phyloP scores from a whole-genome alignment of 2,888 invertebrate species.

The Drosophila mimetica region DNA sequence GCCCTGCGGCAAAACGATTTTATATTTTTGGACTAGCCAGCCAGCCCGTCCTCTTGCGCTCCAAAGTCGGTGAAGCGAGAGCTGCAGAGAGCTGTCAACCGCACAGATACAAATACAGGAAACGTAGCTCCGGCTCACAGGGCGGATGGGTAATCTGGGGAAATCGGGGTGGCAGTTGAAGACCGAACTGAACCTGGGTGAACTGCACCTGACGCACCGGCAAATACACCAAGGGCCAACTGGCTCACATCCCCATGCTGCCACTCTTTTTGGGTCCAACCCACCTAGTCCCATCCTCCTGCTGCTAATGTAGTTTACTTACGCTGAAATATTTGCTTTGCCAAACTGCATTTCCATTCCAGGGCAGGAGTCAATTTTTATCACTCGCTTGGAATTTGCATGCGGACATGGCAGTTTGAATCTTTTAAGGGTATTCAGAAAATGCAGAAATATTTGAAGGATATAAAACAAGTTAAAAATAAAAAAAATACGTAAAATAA shows the following conservation, averaged over 20 bases:
- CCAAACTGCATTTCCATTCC: conserved; percentile 54
- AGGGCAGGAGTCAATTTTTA: conserved; percentile 56
- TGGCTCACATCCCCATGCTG: conserved; percentile 26
- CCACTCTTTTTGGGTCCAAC: conserved; percentile 1
- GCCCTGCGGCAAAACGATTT: conserved; percentile 33
- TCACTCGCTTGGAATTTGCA: conserved; percentile 62
- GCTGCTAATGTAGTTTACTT: conserved; percentile 73
- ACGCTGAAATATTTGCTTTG: conserved; percentile 71
- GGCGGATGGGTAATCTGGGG: conserved; percentile 18
- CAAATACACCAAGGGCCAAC: conserved; percentile 58
- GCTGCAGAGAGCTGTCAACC: conserved; percentile 69
- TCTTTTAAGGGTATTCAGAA: conserved; percentile 6
- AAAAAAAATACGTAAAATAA: too few species aligned
- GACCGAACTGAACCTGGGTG: conserved; percentile 25
- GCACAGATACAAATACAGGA: conserved; percentile 58
- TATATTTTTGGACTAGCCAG: conserved; percentile 32
- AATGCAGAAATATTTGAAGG: not conserved
- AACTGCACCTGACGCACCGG: conserved; percentile 66
- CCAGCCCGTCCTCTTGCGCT: not conserved
- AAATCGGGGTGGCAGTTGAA: conserved; percentile 3
- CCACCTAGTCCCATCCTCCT: conserved; percentile 25
- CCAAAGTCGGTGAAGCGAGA: conserved; percentile 56
- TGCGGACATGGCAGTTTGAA: conserved; percentile 47
- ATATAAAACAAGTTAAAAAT: too few species aligned
- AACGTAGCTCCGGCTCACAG: conserved; percentile 18